These are phyloP conservation scores for Euwallacea fornicatus DNA, from an alignment of 1,140 invertebrate genomes.

Conservation along the genomic window DNA sequence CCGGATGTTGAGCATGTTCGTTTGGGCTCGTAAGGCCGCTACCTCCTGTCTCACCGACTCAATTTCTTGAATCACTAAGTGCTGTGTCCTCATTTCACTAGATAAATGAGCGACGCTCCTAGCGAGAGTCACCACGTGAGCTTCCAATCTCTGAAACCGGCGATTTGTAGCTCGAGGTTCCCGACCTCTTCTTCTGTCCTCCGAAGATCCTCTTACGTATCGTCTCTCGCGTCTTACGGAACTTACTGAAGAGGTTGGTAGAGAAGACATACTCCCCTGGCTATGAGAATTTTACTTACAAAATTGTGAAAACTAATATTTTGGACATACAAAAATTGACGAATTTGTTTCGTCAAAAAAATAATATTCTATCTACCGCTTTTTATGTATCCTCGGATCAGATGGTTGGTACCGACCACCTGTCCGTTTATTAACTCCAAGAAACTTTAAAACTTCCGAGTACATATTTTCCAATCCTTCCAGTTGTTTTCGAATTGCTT, in stretches of 20 bases:
- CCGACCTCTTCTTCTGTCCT: conserved; percentile 72
- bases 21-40: conserved; percentile 71
- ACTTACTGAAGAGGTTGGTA: conserved; percentile 80
- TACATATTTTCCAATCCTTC: conserved; percentile 90
- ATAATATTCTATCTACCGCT: conserved; percentile 50
- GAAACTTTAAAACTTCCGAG: conserved; percentile 68
- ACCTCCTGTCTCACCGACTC: conserved; percentile 85
- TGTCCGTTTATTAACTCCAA: conserved; percentile 67
- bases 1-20: conserved; percentile 61
- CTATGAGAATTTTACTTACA: background rate
- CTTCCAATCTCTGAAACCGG: conserved; percentile 86
- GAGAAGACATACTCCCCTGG: conserved; percentile 78
- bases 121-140: conserved; percentile 89
- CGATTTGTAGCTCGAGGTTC: conserved; percentile 82
- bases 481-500: conserved; percentile 78
- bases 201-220: conserved; percentile 50
- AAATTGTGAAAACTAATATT: background rate
- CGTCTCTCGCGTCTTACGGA: conserved; percentile 68
- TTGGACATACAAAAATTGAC: background rate
- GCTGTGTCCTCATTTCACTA: conserved; percentile 89
- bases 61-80: conserved; percentile 87
- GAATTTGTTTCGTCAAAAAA: conserved; percentile 33
- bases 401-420: conserved; percentile 60
- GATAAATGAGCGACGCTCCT: conserved; percentile 90
- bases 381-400: conserved; percentile 63